Evolutionary conservation across 2,113 vertebrate species (phyloP).

Genomic region (Caranx ignobilis): DNA sequence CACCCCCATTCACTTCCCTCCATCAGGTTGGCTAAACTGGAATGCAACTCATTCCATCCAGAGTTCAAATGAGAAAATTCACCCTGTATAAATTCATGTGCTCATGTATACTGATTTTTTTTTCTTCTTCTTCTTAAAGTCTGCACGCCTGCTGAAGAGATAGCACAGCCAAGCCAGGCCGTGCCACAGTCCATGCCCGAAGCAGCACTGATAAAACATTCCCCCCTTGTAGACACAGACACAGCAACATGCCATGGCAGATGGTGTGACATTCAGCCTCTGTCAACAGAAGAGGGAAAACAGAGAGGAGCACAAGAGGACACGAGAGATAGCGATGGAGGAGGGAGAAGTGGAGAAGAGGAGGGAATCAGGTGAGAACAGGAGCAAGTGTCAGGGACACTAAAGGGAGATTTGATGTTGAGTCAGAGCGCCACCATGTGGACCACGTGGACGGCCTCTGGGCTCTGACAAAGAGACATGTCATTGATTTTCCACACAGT

Average conservation of each 20-base stretch:
- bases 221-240: constrained; percentile 45
- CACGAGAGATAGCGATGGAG: constrained; percentile 53
- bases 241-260: constrained; percentile 69
- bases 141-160: constrained; percentile 7
- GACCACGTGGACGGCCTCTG: constrained; percentile 11
- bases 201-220: constrained; percentile 59
- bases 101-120: not conserved
- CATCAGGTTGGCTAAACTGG: constrained; percentile 27
- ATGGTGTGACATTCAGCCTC: constrained; percentile 81
- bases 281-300: constrained; percentile 73
- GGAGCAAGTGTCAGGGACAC: constrained; percentile 43
- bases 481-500: constrained; percentile 75
- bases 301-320: constrained; percentile 62
- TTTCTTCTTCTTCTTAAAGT: not conserved
- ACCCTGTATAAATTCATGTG: constrained; percentile 10
- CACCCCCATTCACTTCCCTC: constrained; percentile 32
- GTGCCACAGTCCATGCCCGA: constrained; percentile 29
- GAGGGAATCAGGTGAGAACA: constrained; percentile 72
- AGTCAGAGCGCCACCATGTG: constrained; percentile 81
- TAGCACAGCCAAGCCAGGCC: not conserved
- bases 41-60: constrained; percentile 35
- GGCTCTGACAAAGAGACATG: constrained; percentile 48
- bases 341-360: constrained; percentile 45
- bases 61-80: constrained; percentile 38
- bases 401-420: constrained; percentile 54